Conservation (phyloP, 2,888 invertebrate species). For the Lasioglossum figueresi region DNA sequence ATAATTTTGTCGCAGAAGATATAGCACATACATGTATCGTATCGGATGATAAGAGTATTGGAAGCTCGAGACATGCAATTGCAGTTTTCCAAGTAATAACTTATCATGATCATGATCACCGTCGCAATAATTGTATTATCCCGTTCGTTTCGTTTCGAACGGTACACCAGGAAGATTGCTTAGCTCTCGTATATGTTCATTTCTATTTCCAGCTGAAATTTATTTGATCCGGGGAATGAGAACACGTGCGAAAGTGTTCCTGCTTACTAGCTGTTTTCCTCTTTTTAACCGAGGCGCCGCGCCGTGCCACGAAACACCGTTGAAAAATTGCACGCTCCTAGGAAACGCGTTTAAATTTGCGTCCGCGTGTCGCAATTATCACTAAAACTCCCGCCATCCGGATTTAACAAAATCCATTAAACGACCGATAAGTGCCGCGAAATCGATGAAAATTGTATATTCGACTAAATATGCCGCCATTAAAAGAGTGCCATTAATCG, state of each 20-base stretch:
- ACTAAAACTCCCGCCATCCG: not conserved
- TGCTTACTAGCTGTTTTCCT: constrained; percentile 38
- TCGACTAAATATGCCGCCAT: not conserved
- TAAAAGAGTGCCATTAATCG: not conserved
- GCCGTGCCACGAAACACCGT: constrained; percentile 13
- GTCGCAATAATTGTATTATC: constrained; percentile 30
- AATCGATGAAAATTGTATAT: not conserved
- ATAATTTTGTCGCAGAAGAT: not conserved
- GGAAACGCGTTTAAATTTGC: constrained; percentile 22
- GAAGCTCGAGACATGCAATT: not conserved
- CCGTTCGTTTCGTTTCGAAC: constrained; percentile 4
- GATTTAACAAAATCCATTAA: constrained; percentile 13
- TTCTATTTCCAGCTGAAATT: constrained; percentile 61
- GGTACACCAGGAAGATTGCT: constrained; percentile 44
- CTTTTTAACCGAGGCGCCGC: constrained; percentile 39
- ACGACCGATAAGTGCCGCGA: too few relatives aligned
- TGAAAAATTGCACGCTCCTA: constrained; percentile 53
- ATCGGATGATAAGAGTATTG: not conserved
- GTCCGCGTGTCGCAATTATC: constrained; percentile 31
- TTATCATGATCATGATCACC: not conserved
- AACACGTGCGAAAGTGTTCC: constrained; percentile 62
- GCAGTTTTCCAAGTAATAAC: not conserved
- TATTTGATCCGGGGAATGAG: constrained; percentile 63
- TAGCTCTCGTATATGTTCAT: constrained; percentile 63
- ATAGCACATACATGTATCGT: not conserved